Evolutionary conservation across 2,888 invertebrate genomes (phyloP).

Genomic region (Muschampia plurimacula): DNA sequence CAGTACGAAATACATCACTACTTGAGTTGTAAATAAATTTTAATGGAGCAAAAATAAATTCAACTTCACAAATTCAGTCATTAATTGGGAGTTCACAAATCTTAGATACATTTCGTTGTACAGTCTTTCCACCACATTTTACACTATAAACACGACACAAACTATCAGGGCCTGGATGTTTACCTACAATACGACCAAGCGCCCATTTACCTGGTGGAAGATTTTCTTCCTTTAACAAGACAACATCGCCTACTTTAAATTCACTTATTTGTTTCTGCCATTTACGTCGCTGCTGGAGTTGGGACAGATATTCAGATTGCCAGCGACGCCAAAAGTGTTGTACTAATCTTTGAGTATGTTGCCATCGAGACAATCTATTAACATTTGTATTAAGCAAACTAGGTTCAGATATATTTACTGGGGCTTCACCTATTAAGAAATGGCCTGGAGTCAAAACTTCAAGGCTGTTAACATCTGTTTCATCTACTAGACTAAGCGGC

Average conservation of each 20-base stretch:
- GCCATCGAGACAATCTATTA: background rate
- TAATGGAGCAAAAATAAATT: too few relatives aligned
- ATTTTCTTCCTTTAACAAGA: conserved; percentile 42
- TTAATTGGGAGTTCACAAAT: too few relatives aligned
- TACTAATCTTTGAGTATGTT: background rate
- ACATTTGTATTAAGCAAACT: background rate
- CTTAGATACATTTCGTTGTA: too few relatives aligned
- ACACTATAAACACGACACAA: conserved; percentile 22
- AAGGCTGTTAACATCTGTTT: background rate
- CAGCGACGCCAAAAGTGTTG: background rate
- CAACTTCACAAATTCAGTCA: too few relatives aligned
- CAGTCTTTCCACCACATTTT: conserved; percentile 6
- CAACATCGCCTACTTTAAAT: conserved; percentile 41
- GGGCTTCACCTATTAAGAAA: background rate
- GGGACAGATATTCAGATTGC: conserved; percentile 41
- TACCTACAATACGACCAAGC: conserved; percentile 41
- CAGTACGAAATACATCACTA: too few relatives aligned
- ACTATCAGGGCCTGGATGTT: conserved; percentile 18
- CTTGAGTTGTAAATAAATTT: too few relatives aligned
- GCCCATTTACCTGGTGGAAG: conserved; percentile 46
- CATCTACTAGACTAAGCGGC: background rate
- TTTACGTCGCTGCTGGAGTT: conserved; percentile 41
- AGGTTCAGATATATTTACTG: background rate
- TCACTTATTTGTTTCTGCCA: conserved; percentile 38
- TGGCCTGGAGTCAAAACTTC: background rate